phyloP scores from a whole-genome alignment of 2,113 vertebrate genomes.

The Gymnarchus niloticus region DNA sequence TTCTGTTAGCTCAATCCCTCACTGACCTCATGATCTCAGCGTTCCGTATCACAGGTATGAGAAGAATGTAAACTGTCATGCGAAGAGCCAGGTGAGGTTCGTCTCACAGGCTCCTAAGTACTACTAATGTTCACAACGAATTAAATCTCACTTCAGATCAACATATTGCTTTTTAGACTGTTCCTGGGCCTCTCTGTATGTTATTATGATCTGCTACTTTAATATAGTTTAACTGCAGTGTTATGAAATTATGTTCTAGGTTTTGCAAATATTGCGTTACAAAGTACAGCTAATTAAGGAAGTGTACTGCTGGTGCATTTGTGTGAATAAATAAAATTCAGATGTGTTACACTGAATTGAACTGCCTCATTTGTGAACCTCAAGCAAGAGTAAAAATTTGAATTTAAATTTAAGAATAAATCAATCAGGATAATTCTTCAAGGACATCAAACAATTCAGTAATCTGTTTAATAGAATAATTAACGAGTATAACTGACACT shows the following conservation, averaged over 20 bases:
- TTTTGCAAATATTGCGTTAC: not conserved
- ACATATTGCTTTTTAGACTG: too few relatives aligned
- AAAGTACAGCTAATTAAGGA: not conserved
- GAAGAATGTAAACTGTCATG: too few relatives aligned
- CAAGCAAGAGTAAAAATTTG: not conserved
- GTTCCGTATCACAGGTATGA: too few relatives aligned
- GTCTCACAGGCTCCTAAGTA: too few relatives aligned
- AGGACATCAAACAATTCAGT: not conserved
- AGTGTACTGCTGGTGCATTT: not conserved
- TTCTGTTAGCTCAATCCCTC: too few relatives aligned
- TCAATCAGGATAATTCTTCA: not conserved
- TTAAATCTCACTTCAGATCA: too few relatives aligned
- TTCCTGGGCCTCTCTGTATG: too few relatives aligned
- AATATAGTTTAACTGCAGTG: not conserved
- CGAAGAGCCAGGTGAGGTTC: too few relatives aligned
- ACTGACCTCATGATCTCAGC: too few relatives aligned
- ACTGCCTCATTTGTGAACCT: not conserved
- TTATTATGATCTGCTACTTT: too few relatives aligned
- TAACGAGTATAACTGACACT: not conserved
- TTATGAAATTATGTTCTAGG: not conserved
- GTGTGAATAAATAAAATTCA: not conserved
- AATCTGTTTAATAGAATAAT: not conserved
- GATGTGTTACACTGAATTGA: not conserved
- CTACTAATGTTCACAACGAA: too few relatives aligned
- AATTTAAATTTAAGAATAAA: not conserved